A percentile compares a stretch with the other conserved stretches of the same genome.
Evolutionary conservation across 2,113 vertebrate species (phyloP).

Genomic region (Thunnus maccoyii): DNA sequence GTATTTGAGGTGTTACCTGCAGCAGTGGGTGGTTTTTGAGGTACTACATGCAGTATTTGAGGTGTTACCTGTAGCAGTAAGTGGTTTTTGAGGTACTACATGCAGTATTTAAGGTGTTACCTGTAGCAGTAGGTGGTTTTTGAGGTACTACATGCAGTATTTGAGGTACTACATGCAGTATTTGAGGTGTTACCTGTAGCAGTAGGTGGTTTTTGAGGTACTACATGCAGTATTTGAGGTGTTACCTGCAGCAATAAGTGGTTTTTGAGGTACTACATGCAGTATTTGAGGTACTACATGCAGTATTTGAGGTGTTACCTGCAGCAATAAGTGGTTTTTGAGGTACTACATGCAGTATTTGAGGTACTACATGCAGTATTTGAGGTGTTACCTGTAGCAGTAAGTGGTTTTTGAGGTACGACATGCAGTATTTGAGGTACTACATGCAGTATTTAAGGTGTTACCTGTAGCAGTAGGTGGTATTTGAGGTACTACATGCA

Average conservation of each 20-base stretch:
- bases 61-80: background rate
- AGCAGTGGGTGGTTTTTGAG: background rate
- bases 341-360: background rate
- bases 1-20: background rate
- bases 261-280: background rate
- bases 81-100: background rate
- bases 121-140: background rate
- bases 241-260: background rate
- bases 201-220: background rate
- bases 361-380: background rate
- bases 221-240: background rate
- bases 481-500: background rate
- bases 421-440: background rate
- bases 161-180: background rate
- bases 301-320: background rate
- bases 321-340: too few relatives aligned
- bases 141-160: background rate
- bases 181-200: background rate
- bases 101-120: too few relatives aligned
- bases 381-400: background rate
- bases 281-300: background rate
- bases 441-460: background rate
- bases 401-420: too few relatives aligned
- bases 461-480: background rate
- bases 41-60: background rate